Evolutionary conservation across 2,113 vertebrate species (phyloP).

Genomic region (Ceyx cyanopectus): DNA sequence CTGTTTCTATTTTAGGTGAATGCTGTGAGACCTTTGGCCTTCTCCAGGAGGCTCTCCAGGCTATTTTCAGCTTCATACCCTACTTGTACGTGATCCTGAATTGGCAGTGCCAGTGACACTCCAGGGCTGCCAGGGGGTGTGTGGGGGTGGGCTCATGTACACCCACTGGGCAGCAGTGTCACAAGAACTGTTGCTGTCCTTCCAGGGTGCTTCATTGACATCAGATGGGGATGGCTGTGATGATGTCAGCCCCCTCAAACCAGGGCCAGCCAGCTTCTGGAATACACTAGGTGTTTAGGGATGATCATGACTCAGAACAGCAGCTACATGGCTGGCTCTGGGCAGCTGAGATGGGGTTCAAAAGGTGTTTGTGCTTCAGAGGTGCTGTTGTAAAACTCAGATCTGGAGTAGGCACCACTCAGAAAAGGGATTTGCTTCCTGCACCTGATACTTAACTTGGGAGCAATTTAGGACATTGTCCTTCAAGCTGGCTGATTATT

Average conservation of each 20-base stretch:
- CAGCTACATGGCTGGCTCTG: fast-evolving
- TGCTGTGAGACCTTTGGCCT: not conserved
- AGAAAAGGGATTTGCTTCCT: not conserved
- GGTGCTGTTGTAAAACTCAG: fast-evolving
- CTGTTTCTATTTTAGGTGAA: not conserved
- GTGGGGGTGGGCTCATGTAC: fast-evolving
- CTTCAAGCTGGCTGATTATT: not conserved
- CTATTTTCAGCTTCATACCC: not conserved
- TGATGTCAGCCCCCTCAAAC: not conserved
- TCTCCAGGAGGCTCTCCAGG: not conserved
- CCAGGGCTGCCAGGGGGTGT: not conserved
- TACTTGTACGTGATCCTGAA: not conserved
- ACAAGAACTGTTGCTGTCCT: not conserved
- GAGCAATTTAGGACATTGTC: not conserved
- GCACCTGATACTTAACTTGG: not conserved
- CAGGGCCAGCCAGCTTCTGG: not conserved
- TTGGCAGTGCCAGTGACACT: fast-evolving
- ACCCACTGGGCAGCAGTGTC: not conserved
- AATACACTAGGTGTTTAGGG: not conserved
- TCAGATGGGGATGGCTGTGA: fast-evolving
- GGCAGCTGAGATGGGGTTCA: too few species aligned
- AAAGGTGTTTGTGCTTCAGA: not conserved
- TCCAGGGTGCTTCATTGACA: not conserved
- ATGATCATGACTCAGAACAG: not conserved
- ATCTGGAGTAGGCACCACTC: not conserved